Percentiles rank a stretch among this genome's conserved stretches.
phyloP scores from a whole-genome alignment of 2,888 invertebrate genomes.

The Ptychoptera contaminata region DNA sequence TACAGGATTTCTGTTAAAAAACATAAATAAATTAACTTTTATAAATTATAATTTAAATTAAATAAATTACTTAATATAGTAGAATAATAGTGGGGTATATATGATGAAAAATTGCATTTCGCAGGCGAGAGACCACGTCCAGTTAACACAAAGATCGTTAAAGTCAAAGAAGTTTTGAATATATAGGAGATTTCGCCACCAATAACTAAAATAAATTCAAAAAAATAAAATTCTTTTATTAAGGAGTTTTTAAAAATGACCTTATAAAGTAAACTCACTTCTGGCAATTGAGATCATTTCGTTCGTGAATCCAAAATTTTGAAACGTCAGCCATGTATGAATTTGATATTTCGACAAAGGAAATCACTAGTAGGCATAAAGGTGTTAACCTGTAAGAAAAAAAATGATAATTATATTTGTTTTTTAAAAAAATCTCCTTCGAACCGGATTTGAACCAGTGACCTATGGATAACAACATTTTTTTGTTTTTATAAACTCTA shows the following conservation, averaged over 20 bases:
- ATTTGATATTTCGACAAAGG: conserved; percentile 24
- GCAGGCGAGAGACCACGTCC: conserved; percentile 32
- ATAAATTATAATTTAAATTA: background rate
- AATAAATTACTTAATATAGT: conserved; percentile 24
- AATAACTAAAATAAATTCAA: too few relatives aligned
- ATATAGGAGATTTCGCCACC: conserved; percentile 31
- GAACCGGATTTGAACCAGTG: background rate
- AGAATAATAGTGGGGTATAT: conserved; percentile 22
- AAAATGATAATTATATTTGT: background rate
- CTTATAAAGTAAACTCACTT: conserved; percentile 6
- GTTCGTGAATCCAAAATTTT: conserved; percentile 27
- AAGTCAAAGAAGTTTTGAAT: conserved; percentile 28
- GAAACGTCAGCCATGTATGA: conserved; percentile 27
- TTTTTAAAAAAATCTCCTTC: background rate
- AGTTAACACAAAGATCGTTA: conserved; percentile 29
- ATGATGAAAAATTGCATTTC: conserved; percentile 31
- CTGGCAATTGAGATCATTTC: conserved; percentile 26
- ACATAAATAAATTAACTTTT: background rate
- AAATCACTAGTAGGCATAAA: conserved; percentile 23
- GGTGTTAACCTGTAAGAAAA: conserved; percentile 21
- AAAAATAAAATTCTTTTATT: background rate
- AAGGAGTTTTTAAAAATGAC: background rate
- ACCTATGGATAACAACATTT: background rate
- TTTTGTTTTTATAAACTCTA: conserved; percentile 10
- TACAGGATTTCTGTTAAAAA: conserved; percentile 20